These are phyloP conservation scores for Thyatira batis DNA, from an alignment of 2,888 invertebrate species.

Conservation along the genomic window DNA sequence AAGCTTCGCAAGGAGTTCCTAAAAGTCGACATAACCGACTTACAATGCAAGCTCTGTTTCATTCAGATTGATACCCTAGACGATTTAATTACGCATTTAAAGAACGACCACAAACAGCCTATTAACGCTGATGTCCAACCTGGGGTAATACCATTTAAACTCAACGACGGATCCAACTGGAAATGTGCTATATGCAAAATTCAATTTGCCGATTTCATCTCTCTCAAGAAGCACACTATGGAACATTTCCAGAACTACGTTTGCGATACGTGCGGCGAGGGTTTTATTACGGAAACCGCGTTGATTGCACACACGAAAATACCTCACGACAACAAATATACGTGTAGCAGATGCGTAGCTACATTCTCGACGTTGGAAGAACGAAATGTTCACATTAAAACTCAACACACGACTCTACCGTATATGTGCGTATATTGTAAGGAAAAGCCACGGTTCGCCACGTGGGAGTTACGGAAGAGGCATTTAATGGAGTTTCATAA, in stretches of 20 bases:
- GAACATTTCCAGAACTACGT: constrained; percentile 76
- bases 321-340: constrained; percentile 72
- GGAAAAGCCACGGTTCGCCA: constrained; percentile 71
- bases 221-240: constrained; percentile 67
- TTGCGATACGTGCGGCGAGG: constrained; percentile 74
- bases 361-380: constrained; percentile 71
- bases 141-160: constrained; percentile 70
- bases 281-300: constrained; percentile 72
- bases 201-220: constrained; percentile 68
- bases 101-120: constrained; percentile 72
- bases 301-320: constrained; percentile 66
- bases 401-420: constrained; percentile 66
- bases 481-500: constrained; percentile 76
- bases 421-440: constrained; percentile 75
- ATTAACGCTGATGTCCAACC: constrained; percentile 70
- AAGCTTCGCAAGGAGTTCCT: constrained; percentile 71
- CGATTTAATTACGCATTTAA: constrained; percentile 64
- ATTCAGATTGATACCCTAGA: constrained; percentile 65
- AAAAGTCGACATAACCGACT: constrained; percentile 71
- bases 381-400: constrained; percentile 66
- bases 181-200: constrained; percentile 71
- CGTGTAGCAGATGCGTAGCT: constrained; percentile 70
- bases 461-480: constrained; percentile 69
- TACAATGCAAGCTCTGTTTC: constrained; percentile 73
- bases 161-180: constrained; percentile 70